Conservation (phyloP, 2,797 vertebrate species). For the Pogoniulus pusillus region DNA sequence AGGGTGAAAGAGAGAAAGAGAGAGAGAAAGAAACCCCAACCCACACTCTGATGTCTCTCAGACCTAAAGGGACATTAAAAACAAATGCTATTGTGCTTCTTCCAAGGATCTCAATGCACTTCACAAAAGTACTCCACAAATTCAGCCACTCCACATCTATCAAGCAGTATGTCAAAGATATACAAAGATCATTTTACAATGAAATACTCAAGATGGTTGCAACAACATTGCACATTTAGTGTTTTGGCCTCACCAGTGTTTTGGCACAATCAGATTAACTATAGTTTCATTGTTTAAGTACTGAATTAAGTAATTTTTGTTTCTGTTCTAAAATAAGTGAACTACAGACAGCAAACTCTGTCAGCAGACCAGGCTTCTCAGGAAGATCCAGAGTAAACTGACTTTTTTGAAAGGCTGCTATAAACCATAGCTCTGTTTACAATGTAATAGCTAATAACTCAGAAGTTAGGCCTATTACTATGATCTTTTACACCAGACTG, state of each 20-base stretch:
- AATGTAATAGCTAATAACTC: not conserved
- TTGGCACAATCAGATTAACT: not conserved
- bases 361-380: not conserved
- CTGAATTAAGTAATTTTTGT: not conserved
- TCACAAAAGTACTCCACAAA: not conserved
- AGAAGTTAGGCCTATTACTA: not conserved
- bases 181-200: not conserved
- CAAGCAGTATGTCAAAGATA: not conserved
- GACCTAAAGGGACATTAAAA: not conserved
- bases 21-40: no score
- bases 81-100: not conserved
- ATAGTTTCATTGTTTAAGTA: not conserved
- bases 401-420: conserved; percentile 6
- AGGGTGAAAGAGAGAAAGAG: no score
- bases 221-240: not conserved
- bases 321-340: not conserved
- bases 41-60: not conserved
- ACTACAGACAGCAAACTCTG: not conserved
- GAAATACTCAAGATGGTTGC: not conserved
- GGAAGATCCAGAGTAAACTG: conserved; percentile 23
- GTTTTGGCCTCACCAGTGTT: not conserved
- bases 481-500: not conserved
- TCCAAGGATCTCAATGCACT: not conserved
- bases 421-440: not conserved
- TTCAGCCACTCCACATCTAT: not conserved